Conservation (phyloP, 2,888 invertebrate species). For the Bombylius major region DNA sequence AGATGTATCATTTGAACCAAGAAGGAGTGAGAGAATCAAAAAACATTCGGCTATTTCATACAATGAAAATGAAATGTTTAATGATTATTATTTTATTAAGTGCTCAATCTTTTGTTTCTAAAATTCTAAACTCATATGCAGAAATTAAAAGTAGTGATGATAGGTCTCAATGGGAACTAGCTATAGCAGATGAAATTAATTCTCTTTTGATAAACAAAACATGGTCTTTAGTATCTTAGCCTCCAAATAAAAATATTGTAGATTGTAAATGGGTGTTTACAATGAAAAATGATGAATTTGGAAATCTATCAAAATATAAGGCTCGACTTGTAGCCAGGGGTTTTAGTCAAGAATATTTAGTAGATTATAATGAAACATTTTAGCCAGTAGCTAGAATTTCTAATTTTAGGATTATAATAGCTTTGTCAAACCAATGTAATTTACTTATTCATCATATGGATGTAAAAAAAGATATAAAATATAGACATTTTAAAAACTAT, state of each 20-base stretch:
- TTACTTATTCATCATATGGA: conserved; percentile 14
- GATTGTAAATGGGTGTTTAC: conserved; percentile 17
- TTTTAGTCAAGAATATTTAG: conserved; percentile 10
- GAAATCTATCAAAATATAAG: conserved; percentile 11
- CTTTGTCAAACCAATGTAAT: conserved; percentile 13
- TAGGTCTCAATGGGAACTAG: conserved; percentile 15
- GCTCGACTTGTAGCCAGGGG: conserved; percentile 12
- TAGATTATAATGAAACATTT: conserved; percentile 14
- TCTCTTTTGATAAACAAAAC: conserved; percentile 16
- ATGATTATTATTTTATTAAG: conserved; percentile 10
- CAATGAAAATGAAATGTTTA: not conserved
- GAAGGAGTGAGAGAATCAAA: conserved; percentile 7
- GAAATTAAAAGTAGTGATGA: conserved; percentile 14
- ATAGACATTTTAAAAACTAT: not conserved
- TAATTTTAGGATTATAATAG: conserved; percentile 12
- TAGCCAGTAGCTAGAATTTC: conserved; percentile 13
- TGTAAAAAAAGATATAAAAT: conserved; percentile 12
- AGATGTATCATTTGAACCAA: not conserved
- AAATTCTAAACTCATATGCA: conserved; percentile 11
- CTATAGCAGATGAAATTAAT: conserved; percentile 16
- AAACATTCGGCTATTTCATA: not conserved
- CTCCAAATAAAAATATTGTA: conserved; percentile 15
- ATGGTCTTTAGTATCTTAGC: conserved; percentile 14
- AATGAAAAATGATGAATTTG: conserved; percentile 12
- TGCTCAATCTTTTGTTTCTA: conserved; percentile 9